Percentiles rank a stretch among this genome's conserved stretches.
phyloP scores from a whole-genome alignment of 23 tunicate genomes.

The Pegea sp. region DNA sequence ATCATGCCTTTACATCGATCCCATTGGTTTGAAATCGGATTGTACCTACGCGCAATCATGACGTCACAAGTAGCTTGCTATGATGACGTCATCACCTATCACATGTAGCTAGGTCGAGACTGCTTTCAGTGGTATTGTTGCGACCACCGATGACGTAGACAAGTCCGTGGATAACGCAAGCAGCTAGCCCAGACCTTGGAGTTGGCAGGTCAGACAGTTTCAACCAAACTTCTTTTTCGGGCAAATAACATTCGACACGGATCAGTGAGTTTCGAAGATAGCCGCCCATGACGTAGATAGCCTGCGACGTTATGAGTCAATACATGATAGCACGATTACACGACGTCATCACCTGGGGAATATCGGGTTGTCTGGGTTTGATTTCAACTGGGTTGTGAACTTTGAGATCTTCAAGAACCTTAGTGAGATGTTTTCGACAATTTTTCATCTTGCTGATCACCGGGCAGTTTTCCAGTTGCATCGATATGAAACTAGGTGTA shows the following conservation, averaged over 20 bases:
- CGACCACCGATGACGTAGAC: slow-evolving; percentile 86
- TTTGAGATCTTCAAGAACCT: slow-evolving; percentile 52
- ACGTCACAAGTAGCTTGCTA: background rate
- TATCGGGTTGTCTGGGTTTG: slow-evolving; percentile 57
- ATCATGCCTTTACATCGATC: slow-evolving; percentile 49
- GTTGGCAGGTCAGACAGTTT: slow-evolving; percentile 43
- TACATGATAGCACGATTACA: background rate
- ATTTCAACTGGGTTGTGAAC: slow-evolving; percentile 55
- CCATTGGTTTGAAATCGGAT: slow-evolving; percentile 92
- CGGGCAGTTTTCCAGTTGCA: slow-evolving; percentile 69
- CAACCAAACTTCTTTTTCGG: slow-evolving; percentile 49
- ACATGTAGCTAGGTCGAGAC: slow-evolving; percentile 48
- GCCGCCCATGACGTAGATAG: slow-evolving; percentile 79
- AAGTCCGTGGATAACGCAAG: slow-evolving; percentile 72
- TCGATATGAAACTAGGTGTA: slow-evolving; percentile 57
- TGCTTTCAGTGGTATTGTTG: slow-evolving; percentile 54
- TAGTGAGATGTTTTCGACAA: slow-evolving; percentile 44
- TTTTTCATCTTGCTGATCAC: slow-evolving; percentile 48
- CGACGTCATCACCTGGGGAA: slow-evolving; percentile 34
- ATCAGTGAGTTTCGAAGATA: slow-evolving; percentile 74
- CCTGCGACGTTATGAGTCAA: slow-evolving; percentile 9
- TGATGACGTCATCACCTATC: slow-evolving; percentile 44
- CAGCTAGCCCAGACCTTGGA: slow-evolving; percentile 72
- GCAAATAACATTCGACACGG: slow-evolving; percentile 63
- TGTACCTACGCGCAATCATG: slow-evolving; percentile 28